Percentiles rank a stretch among this genome's conserved stretches.
phyloP scores from a whole-genome alignment of 2,888 invertebrate genomes.

The Criorhina ranunculi region DNA sequence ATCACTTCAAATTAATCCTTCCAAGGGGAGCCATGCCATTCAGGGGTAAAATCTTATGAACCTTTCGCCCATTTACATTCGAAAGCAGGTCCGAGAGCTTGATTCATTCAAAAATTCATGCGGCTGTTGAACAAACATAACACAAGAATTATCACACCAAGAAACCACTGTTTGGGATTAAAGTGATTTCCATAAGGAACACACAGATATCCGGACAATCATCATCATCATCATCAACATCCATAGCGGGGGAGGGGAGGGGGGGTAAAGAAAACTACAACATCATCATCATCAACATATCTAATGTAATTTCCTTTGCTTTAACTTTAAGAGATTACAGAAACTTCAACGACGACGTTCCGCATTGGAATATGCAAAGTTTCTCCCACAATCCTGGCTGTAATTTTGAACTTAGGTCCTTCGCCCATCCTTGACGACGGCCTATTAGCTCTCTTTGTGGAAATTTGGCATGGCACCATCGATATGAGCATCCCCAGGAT shows the following conservation, averaged over 20 bases:
- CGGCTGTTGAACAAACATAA: conserved; percentile 56
- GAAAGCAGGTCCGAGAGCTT: conserved; percentile 46
- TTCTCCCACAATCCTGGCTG: conserved; percentile 27
- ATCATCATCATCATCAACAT: conserved; percentile 34
- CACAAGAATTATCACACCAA: conserved; percentile 71
- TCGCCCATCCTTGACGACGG: neutral
- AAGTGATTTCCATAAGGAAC: conserved; percentile 64
- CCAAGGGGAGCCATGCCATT: conserved; percentile 5
- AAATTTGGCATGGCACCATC: conserved; percentile 43
- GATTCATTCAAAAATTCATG: conserved; percentile 63
- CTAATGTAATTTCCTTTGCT: conserved; percentile 71
- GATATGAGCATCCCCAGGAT: conserved; percentile 48
- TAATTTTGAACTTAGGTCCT: conserved; percentile 46
- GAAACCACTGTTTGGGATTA: conserved; percentile 69
- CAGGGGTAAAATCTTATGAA: conserved; percentile 26
- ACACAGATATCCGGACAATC: conserved; percentile 42
- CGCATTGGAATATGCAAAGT: conserved; percentile 62
- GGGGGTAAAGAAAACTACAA: conserved; percentile 23
- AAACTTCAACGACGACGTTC: conserved; percentile 19
- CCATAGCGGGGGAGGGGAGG: neutral
- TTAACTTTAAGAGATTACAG: conserved; percentile 52
- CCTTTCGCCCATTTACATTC: conserved; percentile 46
- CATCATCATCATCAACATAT: conserved; percentile 70
- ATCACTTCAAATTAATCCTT: conserved; percentile 29
- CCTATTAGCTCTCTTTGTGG: conserved; percentile 47